A percentile compares a stretch with the other conserved stretches of the same genome.
Conservation (phyloP, 2,113 vertebrate genomes). For the Grammomys dolichurus region DNA sequence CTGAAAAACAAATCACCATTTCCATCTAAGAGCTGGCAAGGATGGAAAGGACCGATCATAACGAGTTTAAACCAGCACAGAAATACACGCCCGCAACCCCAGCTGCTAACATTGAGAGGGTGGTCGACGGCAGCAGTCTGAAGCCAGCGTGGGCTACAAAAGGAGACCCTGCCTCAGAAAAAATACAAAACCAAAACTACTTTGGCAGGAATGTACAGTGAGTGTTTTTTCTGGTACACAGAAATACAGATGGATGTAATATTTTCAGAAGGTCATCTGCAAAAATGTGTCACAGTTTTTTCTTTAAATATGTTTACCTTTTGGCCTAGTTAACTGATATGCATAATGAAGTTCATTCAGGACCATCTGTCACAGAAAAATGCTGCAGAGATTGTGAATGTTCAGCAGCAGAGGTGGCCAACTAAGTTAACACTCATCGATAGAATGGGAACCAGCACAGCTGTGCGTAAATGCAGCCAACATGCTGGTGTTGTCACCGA, state of each 20-base stretch:
- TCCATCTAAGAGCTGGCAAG: conserved; percentile 38
- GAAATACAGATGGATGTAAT: conserved; percentile 41
- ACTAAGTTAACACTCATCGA: conserved; percentile 33
- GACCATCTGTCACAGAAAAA: conserved; percentile 41
- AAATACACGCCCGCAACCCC: not conserved
- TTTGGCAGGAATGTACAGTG: conserved; percentile 13
- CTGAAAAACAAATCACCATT: conserved; percentile 30
- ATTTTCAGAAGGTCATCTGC: conserved; percentile 11
- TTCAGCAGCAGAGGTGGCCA: conserved; percentile 22
- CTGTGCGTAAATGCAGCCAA: not conserved
- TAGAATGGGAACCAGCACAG: conserved; percentile 7
- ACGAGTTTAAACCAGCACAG: not conserved
- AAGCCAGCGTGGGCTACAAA: not conserved
- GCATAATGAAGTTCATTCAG: not conserved
- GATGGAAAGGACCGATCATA: not conserved
- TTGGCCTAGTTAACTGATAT: not conserved
- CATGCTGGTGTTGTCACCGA: not conserved
- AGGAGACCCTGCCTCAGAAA: not conserved
- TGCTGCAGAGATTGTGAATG: conserved; percentile 15
- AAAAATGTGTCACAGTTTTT: not conserved
- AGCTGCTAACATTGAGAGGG: not conserved
- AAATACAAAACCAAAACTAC: not conserved
- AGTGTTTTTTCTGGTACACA: not conserved
- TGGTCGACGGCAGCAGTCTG: not conserved
- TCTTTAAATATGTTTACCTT: not conserved